Conservation (phyloP, 2,113 vertebrate genomes). For the Corvus moneduloides region DNA sequence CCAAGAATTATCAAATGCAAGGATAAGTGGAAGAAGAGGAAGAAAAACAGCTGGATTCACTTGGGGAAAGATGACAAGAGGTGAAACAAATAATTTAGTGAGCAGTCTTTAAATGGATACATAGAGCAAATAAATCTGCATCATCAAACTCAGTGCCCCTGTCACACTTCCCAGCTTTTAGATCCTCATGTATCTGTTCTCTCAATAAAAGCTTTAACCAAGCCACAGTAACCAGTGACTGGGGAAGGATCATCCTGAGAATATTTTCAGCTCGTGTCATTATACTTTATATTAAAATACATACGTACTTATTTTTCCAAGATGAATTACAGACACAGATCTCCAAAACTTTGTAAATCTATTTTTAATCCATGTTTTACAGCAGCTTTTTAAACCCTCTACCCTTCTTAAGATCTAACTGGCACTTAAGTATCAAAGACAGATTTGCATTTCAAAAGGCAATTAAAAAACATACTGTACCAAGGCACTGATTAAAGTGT, state of each 20-base stretch:
- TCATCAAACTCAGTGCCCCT: not conserved
- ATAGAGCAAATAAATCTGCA: not conserved
- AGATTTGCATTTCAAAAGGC: slow-evolving; percentile 47
- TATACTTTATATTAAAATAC: not conserved
- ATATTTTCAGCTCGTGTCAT: not conserved
- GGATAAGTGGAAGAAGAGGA: not conserved
- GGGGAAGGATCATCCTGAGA: not conserved
- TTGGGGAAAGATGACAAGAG: not conserved
- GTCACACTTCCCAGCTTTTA: not conserved
- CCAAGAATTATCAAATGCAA: not conserved
- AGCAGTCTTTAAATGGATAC: not conserved
- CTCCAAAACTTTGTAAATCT: not conserved
- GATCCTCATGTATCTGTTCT: not conserved
- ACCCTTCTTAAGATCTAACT: not conserved
- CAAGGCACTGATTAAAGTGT: not conserved
- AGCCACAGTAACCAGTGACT: not conserved
- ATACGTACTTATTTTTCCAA: not conserved
- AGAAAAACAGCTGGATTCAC: not conserved
- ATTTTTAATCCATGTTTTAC: not conserved
- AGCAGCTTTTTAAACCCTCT: not conserved
- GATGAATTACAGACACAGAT: not conserved
- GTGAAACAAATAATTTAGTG: not conserved
- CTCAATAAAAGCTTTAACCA: not conserved
- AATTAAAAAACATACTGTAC: not conserved
- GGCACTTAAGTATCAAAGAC: not conserved